Conservation (phyloP, 1,140 invertebrate species). For the Heliconius nattereri region DNA sequence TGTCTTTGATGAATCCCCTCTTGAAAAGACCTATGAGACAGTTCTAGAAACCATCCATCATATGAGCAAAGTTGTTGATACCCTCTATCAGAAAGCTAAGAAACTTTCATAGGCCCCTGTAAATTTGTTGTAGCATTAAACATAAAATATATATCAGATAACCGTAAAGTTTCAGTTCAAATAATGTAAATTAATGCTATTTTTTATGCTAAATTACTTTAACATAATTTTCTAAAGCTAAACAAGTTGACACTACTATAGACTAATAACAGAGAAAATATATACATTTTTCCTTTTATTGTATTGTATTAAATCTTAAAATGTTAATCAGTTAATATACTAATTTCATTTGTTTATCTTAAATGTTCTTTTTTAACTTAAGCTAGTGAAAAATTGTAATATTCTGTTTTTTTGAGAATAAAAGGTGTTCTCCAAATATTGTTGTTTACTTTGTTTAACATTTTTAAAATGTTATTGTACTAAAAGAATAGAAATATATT, state of each 20-base stretch:
- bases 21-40: slow-evolving; percentile 98
- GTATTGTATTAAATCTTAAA: slow-evolving; percentile 36
- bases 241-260: slow-evolving; percentile 31
- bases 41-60: slow-evolving; percentile 98
- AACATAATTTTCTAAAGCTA: slow-evolving; percentile 32
- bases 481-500: too few relatives aligned
- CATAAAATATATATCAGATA: slow-evolving; percentile 73
- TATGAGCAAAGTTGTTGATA: slow-evolving; percentile 99
- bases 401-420: slow-evolving; percentile 79
- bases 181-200: slow-evolving; percentile 68
- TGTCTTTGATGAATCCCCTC: slow-evolving; percentile 96
- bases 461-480: too few relatives aligned
- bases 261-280: slow-evolving; percentile 30
- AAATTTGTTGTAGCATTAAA: slow-evolving; percentile 76
- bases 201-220: slow-evolving; percentile 53
- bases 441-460: too few relatives aligned
- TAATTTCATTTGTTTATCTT: slow-evolving; percentile 59
- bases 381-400: slow-evolving; percentile 79
- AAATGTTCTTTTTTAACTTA: slow-evolving; percentile 68
- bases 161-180: slow-evolving; percentile 72
- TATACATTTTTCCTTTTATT: slow-evolving; percentile 10
- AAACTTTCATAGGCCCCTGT: slow-evolving; percentile 92
- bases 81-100: slow-evolving; percentile 98
- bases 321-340: slow-evolving; percentile 54
- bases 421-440: slow-evolving; percentile 66